Base-by-base conservation (phyloP, 2,888 invertebrate genomes). In the Hypselothyrea guttata region DNA sequence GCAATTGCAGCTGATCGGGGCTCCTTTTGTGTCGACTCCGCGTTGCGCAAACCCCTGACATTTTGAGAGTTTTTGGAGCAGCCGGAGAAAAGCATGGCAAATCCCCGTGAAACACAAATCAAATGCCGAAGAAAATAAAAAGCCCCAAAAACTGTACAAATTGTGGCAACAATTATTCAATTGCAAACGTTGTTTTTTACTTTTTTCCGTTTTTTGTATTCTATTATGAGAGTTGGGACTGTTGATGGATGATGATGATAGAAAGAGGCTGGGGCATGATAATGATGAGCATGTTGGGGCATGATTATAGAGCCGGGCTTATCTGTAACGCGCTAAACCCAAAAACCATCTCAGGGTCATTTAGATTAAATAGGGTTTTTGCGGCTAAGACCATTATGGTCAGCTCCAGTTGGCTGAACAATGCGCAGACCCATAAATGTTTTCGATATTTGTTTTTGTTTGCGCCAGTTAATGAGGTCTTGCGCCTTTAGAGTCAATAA, bases 351-450 rank as follows among this genome's bases (percentile, higher is more conserved):
- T 64, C 84, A 84, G 75, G 78, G 78, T 75, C 78, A 77, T 66
- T 75, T 53, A 47, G 78, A 71, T 77, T 60, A 73, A 70, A 72
- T 83, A 47, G 58, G 65, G 71, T 75, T 83, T n/a, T 61, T 83
- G 84, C 49, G 84, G 81, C 81, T 69, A 55, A 61, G 65, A 61
- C 61, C 79, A 75, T 76, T 84, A 78, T 65, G 75, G 58, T 53
- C 45, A 65, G 34, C 55, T 53, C 56, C 18, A 9, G 15, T 13
- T 15, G 13, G 13, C 7, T 11, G 16, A 28, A 0, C 8, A 5
- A 9, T 15, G 22, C 22, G 3, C 15, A 13, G 13, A 41, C 49
- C 56, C 53, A 15, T 18, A 54, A n/a, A 34, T 67, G 58, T 57
- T 63, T 71, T 22, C 22, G 22, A 52, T 58, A 37, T 49, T 54